Conservation (phyloP, 1,140 invertebrate species). For the Psix sp. region DNA sequence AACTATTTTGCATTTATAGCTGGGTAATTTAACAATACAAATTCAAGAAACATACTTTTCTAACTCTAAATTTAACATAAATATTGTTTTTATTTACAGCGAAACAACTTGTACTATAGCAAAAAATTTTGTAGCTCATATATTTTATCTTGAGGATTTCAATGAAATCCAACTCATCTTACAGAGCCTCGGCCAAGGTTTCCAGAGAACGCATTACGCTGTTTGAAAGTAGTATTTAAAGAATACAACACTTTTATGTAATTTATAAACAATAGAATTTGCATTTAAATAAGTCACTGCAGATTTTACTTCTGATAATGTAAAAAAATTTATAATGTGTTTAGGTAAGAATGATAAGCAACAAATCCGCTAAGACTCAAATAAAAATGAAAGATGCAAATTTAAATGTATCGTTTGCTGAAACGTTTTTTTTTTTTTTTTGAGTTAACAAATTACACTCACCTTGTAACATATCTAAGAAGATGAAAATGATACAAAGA, state of each 20-base stretch:
- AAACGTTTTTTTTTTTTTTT: too few species aligned
- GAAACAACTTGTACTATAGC: slow-evolving; percentile 79
- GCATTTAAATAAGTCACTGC: neutral
- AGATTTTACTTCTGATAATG: slow-evolving; percentile 3
- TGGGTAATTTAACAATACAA: slow-evolving; percentile 71
- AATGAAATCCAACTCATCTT: slow-evolving; percentile 76
- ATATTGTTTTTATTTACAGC: slow-evolving; percentile 70
- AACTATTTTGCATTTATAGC: slow-evolving; percentile 81
- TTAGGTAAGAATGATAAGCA: too few species aligned
- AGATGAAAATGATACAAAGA: too few species aligned
- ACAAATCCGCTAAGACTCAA: too few species aligned
- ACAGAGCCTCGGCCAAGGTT: slow-evolving; percentile 74
- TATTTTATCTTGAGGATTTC: slow-evolving; percentile 77
- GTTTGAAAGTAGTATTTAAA: slow-evolving; percentile 61
- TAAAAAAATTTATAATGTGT: slow-evolving; percentile 1
- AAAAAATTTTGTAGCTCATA: slow-evolving; percentile 78
- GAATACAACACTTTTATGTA: slow-evolving; percentile 11
- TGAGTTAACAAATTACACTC: too few species aligned
- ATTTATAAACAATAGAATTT: slow-evolving; percentile 18
- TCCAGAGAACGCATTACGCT: slow-evolving; percentile 73
- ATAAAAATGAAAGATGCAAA: too few species aligned
- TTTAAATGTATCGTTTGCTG: too few species aligned
- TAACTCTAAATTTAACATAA: slow-evolving; percentile 35
- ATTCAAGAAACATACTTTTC: slow-evolving; percentile 2
- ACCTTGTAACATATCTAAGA: too few species aligned